A percentile compares a stretch with the other conserved stretches of the same genome.
phyloP scores from a whole-genome alignment of 2,797 vertebrate genomes.

The Enteromius unitaeniatus region DNA sequence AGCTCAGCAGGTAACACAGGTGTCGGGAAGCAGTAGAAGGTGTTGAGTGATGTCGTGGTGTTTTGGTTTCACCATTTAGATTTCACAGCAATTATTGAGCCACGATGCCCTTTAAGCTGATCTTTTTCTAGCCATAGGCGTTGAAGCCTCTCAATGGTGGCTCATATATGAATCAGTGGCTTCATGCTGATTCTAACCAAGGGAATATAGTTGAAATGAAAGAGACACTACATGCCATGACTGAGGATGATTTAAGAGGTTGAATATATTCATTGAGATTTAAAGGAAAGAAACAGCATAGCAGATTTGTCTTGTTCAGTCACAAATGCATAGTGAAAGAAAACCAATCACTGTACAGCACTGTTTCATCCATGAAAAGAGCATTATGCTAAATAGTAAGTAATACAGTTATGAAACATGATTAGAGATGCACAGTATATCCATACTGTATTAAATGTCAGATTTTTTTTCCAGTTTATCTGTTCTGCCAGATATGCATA shows the following conservation, averaged over 20 bases:
- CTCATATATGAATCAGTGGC: slow-evolving; percentile 43
- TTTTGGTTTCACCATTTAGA: slow-evolving; percentile 41
- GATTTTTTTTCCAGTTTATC: not conserved
- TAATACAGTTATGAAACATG: not conserved
- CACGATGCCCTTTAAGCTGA: slow-evolving; percentile 44
- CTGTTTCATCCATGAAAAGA: not conserved
- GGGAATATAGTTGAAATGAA: slow-evolving; percentile 42
- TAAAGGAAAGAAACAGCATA: slow-evolving; percentile 13
- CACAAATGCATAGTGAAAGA: not conserved
- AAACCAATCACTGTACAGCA: not conserved
- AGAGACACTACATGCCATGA: slow-evolving; percentile 34
- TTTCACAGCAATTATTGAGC: slow-evolving; percentile 48
- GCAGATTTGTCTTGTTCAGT: slow-evolving; percentile 14
- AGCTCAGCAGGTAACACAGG: slow-evolving; percentile 43
- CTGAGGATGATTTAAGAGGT: slow-evolving; percentile 26
- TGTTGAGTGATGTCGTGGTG: slow-evolving; percentile 51
- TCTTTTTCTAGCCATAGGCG: slow-evolving; percentile 39
- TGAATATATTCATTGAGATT: slow-evolving; percentile 25
- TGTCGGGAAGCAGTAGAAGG: slow-evolving; percentile 33
- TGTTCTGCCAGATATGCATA: not conserved
- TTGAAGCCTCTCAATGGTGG: slow-evolving; percentile 21
- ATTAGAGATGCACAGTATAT: not conserved
- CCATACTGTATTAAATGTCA: not conserved
- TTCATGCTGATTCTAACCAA: slow-evolving; percentile 21
- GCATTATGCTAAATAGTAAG: not conserved